A percentile compares a stretch with the other conserved stretches of the same genome.
These are phyloP conservation scores for Schrankia costaestrigalis DNA, from an alignment of 2,888 invertebrate genomes.

Conservation along the genomic window DNA sequence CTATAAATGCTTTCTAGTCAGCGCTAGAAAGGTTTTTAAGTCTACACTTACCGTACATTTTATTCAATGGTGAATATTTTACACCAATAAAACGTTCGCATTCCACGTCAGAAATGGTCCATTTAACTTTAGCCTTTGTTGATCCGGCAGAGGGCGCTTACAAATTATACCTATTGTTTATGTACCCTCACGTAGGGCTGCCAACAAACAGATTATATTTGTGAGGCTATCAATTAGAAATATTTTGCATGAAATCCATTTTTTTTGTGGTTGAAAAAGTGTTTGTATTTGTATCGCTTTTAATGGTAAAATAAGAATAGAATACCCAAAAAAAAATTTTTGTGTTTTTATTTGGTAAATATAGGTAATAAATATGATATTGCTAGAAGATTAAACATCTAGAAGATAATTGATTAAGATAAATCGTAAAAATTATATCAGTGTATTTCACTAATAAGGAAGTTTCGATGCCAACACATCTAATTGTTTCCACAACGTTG, in stretches of 20 bases:
- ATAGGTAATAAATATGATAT: too few relatives aligned
- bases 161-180: slow-evolving; percentile 46
- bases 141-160: slow-evolving; percentile 30
- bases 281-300: background rate
- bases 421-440: too few relatives aligned
- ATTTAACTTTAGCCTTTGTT: slow-evolving; percentile 40
- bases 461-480: too few relatives aligned
- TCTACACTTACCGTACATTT: background rate
- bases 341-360: too few relatives aligned
- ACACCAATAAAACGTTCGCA: slow-evolving; percentile 19
- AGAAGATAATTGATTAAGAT: too few relatives aligned
- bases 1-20: too few relatives aligned
- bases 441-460: too few relatives aligned
- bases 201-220: slow-evolving; percentile 29
- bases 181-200: slow-evolving; percentile 27
- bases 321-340: too few relatives aligned
- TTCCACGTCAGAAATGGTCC: slow-evolving; percentile 21
- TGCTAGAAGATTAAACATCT: too few relatives aligned
- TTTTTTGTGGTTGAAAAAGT: background rate
- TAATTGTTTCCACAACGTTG: too few relatives aligned
- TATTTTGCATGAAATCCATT: background rate
- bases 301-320: too few relatives aligned
- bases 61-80: slow-evolving; percentile 4
- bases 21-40: too few relatives aligned
- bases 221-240: slow-evolving; percentile 9